These are phyloP conservation scores for Agraylea sexmaculata DNA, from an alignment of 1,140 invertebrate species.

Conservation along the genomic window DNA sequence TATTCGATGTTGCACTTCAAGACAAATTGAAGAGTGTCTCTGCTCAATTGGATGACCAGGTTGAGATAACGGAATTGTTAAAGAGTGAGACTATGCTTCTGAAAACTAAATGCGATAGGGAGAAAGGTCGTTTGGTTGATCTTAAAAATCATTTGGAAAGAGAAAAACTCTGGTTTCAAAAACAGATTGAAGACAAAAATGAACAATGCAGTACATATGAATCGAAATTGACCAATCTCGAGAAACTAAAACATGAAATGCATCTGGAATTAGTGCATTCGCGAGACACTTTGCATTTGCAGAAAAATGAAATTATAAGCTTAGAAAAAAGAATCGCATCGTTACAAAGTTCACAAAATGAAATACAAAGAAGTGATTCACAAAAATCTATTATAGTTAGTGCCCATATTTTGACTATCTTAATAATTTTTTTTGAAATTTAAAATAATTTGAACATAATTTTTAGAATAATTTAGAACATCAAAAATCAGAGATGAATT, in stretches of 20 bases:
- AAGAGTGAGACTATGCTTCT: slow-evolving; percentile 39
- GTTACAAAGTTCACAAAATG: slow-evolving; percentile 11
- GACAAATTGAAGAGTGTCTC: slow-evolving; percentile 10
- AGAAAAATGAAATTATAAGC: slow-evolving; percentile 21
- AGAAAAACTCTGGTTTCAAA: slow-evolving; percentile 36
- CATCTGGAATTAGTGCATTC: slow-evolving; percentile 37
- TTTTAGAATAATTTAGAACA: slow-evolving; percentile 26
- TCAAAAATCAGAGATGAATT: slow-evolving; percentile 23
- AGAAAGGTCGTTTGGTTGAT: slow-evolving; percentile 34
- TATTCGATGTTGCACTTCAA: slow-evolving; percentile 6
- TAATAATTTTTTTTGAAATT: slow-evolving; percentile 3
- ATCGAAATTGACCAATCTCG: slow-evolving; percentile 36
- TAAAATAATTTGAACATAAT: background rate
- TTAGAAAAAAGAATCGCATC: slow-evolving; percentile 15
- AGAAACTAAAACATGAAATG: slow-evolving; percentile 37
- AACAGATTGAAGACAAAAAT: slow-evolving; percentile 41
- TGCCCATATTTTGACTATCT: slow-evolving; percentile 3
- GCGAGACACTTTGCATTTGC: slow-evolving; percentile 27
- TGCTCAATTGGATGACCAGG: slow-evolving; percentile 16
- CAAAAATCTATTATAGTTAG: slow-evolving; percentile 17
- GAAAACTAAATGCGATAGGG: slow-evolving; percentile 38
- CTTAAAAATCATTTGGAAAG: slow-evolving; percentile 32
- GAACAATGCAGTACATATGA: slow-evolving; percentile 43
- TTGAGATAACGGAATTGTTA: slow-evolving; percentile 34
- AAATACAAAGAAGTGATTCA: slow-evolving; percentile 12